Percentiles rank a stretch among this genome's conserved stretches.
phyloP scores from a whole-genome alignment of 2,797 vertebrate genomes.

The Triplophysa yarkandensis region DNA sequence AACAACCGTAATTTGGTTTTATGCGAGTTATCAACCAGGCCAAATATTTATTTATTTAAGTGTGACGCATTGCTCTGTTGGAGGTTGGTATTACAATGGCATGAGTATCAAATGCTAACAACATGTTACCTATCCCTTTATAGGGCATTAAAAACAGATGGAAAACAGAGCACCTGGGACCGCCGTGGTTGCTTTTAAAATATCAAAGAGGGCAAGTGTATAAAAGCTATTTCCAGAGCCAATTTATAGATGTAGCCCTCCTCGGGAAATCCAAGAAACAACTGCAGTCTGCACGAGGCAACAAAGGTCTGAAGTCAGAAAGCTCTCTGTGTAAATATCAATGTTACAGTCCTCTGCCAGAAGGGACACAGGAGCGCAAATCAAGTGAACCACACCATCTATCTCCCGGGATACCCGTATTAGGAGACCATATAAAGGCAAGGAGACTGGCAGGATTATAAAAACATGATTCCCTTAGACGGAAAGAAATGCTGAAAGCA shows the following conservation, averaged over 20 bases:
- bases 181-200: neutral
- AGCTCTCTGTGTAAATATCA: constrained; percentile 14
- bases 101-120: constrained; percentile 24
- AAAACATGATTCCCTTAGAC: constrained; percentile 56
- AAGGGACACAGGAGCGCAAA: constrained; percentile 44
- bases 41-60: constrained; percentile 21
- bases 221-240: constrained; percentile 26
- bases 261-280: constrained; percentile 10
- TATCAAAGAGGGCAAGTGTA: constrained; percentile 24
- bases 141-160: constrained; percentile 32
- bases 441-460: constrained; percentile 49
- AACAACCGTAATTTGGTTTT: no score
- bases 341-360: constrained; percentile 12
- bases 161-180: constrained; percentile 35
- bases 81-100: constrained; percentile 12
- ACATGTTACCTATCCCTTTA: constrained; percentile 10
- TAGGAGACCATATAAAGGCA: constrained; percentile 61
- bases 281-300: neutral
- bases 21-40: neutral
- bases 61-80: constrained; percentile 1
- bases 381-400: constrained; percentile 43
- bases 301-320: constrained; percentile 38
- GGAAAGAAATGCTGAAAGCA: constrained; percentile 48
- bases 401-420: constrained; percentile 40
- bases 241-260: constrained; percentile 6